These are phyloP conservation scores for Telmatochromis brachygnathus DNA, from an alignment of 2,113 vertebrate genomes.

Conservation along the genomic window DNA sequence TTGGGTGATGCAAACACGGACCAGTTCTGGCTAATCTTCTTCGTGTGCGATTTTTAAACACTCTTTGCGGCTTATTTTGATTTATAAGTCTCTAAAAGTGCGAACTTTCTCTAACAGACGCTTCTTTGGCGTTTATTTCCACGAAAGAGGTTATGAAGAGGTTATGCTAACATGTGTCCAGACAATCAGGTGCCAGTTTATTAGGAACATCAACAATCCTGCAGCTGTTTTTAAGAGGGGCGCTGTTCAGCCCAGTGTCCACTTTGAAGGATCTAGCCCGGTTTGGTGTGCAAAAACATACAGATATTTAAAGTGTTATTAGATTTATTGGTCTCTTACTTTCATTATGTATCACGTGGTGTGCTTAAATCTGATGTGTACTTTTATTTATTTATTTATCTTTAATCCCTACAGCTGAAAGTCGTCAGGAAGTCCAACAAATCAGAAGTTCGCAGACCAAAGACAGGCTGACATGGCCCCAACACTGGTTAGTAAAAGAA, in stretches of 20 bases:
- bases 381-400: not conserved
- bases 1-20: not conserved
- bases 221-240: not conserved
- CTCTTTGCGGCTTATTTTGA: not conserved
- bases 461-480: conserved; percentile 46
- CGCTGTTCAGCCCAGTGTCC: not conserved
- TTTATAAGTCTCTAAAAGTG: not conserved
- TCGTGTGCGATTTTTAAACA: not conserved
- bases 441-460: not conserved
- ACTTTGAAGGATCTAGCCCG: not conserved
- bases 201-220: not conserved
- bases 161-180: not conserved
- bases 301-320: not conserved
- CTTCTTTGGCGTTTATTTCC: not conserved
- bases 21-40: not conserved
- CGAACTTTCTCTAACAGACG: not conserved
- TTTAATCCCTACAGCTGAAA: not conserved
- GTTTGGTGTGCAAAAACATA: not conserved
- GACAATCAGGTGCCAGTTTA: not conserved
- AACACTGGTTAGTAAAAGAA: conserved; percentile 42
- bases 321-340: not conserved
- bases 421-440: not conserved
- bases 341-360: not conserved
- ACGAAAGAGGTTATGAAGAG: fast-evolving
- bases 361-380: not conserved